phyloP scores from a whole-genome alignment of 2,113 vertebrate genomes.

The Pleuronectes platessa region DNA sequence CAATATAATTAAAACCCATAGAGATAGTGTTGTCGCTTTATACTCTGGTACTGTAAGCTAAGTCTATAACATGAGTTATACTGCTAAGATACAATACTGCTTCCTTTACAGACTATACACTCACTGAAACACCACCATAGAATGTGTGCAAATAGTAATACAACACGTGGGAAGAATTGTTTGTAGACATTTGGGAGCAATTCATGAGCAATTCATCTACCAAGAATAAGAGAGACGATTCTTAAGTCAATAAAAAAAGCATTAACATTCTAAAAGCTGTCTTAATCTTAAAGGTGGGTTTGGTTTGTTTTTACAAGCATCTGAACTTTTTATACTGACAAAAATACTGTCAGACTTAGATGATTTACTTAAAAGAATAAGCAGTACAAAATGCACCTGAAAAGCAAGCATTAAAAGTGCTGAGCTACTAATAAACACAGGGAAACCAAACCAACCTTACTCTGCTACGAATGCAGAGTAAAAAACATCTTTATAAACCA shows the following conservation, averaged over 20 bases:
- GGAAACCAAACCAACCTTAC: not conserved
- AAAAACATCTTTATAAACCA: not conserved
- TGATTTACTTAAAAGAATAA: too few species aligned
- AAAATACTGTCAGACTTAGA: too few species aligned
- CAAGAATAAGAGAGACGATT: conserved; percentile 1
- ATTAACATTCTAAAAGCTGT: too few species aligned
- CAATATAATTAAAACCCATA: not conserved
- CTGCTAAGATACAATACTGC: not conserved
- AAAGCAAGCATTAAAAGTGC: not conserved
- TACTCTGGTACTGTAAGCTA: not conserved
- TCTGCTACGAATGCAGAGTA: not conserved
- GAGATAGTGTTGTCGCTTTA: not conserved
- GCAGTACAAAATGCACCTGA: not conserved
- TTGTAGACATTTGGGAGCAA: not conserved
- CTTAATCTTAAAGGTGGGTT: not conserved
- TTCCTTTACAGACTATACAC: conserved; percentile 4
- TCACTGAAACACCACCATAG: too few species aligned
- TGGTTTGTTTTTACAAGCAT: not conserved
- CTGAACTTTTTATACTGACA: not conserved
- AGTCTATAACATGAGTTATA: not conserved
- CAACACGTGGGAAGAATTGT: not conserved
- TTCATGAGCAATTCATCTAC: not conserved
- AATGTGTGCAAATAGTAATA: not conserved
- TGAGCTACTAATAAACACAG: not conserved
- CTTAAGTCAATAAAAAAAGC: not conserved